These are phyloP conservation scores for Bibio marci DNA, from an alignment of 2,888 invertebrate genomes.

Conservation along the genomic window DNA sequence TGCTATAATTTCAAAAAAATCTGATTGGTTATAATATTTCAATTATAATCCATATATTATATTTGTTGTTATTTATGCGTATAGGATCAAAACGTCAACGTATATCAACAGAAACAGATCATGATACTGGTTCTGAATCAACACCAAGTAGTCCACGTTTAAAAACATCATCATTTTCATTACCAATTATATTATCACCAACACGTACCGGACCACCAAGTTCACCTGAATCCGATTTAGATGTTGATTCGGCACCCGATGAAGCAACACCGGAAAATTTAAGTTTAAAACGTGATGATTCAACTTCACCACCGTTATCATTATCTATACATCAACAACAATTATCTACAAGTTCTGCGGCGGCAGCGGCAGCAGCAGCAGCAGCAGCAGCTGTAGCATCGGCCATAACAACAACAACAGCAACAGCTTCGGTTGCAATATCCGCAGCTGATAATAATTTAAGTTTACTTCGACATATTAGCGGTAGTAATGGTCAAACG, in stretches of 20 bases:
- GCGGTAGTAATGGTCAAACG: constrained; percentile 17
- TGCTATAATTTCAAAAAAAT: too few species aligned
- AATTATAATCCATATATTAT: too few species aligned
- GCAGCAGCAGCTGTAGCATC: constrained; percentile 21
- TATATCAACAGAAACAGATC: constrained; percentile 29
- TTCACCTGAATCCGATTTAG: constrained; percentile 29
- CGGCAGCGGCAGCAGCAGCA: constrained; percentile 28
- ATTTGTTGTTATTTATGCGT: too few species aligned
- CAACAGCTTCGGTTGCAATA: constrained; percentile 18
- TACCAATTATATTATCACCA: constrained; percentile 25
- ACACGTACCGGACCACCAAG: constrained; percentile 28
- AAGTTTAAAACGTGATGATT: constrained; percentile 50
- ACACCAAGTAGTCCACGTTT: constrained; percentile 26
- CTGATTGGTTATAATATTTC: too few species aligned
- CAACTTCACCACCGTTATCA: constrained; percentile 27
- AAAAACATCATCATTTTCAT: constrained; percentile 15
- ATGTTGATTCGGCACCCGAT: constrained; percentile 30
- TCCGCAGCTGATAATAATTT: constrained; percentile 31
- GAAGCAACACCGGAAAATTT: constrained; percentile 61
- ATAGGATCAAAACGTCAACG: constrained; percentile 28
- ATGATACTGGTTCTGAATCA: constrained; percentile 29
- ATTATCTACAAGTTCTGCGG: constrained; percentile 29
- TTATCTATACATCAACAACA: constrained; percentile 15
- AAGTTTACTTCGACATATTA: constrained; percentile 3
- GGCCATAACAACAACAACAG: constrained; percentile 17